Evolutionary conservation across 2,113 vertebrate genomes (phyloP).

Genomic region (Lamprologus speciosus): DNA sequence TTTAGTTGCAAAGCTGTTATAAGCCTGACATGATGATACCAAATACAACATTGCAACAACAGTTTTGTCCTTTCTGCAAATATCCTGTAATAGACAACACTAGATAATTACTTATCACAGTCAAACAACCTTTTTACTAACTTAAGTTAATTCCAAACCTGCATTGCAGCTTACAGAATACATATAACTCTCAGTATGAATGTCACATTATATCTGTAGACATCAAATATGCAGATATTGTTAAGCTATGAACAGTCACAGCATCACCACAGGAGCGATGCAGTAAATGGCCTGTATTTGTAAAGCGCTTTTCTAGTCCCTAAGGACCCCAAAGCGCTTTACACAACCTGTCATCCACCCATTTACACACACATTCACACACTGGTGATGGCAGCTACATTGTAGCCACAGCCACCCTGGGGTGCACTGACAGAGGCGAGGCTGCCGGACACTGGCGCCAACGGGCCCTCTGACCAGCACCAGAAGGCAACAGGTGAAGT

Average conservation of each 20-base stretch:
- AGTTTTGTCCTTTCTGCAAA: not conserved
- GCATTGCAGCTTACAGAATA: fast-evolving
- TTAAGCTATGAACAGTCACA: not conserved
- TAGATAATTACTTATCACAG: no score
- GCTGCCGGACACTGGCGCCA: no score
- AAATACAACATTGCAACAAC: not conserved
- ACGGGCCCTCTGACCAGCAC: no score
- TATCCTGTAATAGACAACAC: not conserved
- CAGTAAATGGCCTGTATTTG: no score
- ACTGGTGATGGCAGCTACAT: no score
- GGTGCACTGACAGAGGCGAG: no score
- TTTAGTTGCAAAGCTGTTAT: not conserved
- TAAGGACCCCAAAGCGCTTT: no score
- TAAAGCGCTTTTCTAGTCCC: no score
- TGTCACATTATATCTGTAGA: not conserved
- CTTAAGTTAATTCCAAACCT: fast-evolving
- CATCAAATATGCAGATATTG: not conserved
- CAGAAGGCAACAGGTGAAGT: no score
- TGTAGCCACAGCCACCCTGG: no score
- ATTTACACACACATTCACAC: no score
- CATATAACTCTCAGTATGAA: not conserved
- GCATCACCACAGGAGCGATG: not conserved
- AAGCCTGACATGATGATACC: not conserved
- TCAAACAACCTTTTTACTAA: not conserved
- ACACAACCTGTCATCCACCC: no score